A percentile compares a stretch with the other conserved stretches of the same genome.
These are phyloP conservation scores for Aphidius ervi DNA, from an alignment of 1,140 invertebrate species.

Conservation along the genomic window DNA sequence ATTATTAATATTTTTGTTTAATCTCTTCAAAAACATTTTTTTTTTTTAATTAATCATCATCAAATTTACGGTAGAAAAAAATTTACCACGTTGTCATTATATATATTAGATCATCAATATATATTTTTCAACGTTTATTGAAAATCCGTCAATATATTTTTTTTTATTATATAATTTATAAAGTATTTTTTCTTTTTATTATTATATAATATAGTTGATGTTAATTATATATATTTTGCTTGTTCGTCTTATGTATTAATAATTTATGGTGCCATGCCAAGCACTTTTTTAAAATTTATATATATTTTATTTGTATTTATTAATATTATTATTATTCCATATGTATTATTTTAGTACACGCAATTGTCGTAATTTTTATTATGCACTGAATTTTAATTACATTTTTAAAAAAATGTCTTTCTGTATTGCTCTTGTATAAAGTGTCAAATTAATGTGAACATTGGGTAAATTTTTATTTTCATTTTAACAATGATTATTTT, in stretches of 20 bases:
- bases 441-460: too few species aligned
- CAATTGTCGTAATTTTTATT: too few species aligned
- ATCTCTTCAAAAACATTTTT: conserved; percentile 17
- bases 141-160: conserved; percentile 21
- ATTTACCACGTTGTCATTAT: background rate
- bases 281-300: conserved; percentile 29
- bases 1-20: conserved; percentile 32
- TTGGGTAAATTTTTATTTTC: too few species aligned
- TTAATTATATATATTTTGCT: conserved; percentile 54
- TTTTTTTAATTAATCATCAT: too few species aligned
- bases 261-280: conserved; percentile 51
- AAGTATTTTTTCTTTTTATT: conserved; percentile 36
- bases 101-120: background rate
- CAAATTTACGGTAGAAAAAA: background rate
- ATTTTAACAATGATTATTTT: too few species aligned
- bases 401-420: too few species aligned
- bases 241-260: conserved; percentile 52
- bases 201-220: conserved; percentile 54
- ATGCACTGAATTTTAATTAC: too few species aligned
- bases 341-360: too few species aligned
- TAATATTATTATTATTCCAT: too few species aligned
- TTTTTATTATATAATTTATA: conserved; percentile 36
- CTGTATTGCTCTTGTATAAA: too few species aligned
- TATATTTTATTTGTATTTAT: too few species aligned
- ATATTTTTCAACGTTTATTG: conserved; percentile 9